Evolutionary conservation across 2,113 vertebrate species (phyloP).

Genomic region (Dolichotis patagonum): DNA sequence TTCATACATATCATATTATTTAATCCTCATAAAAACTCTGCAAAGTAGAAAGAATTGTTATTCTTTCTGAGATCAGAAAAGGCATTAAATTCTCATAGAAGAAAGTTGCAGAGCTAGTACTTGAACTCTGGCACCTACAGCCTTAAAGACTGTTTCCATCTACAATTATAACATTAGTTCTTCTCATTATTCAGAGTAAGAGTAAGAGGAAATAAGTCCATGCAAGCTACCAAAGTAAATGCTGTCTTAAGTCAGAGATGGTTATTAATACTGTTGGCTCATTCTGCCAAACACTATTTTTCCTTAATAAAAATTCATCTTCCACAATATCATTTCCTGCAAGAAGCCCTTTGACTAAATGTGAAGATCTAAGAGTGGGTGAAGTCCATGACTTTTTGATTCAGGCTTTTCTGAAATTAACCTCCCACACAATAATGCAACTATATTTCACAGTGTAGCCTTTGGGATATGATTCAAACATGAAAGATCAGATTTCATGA

Average conservation of each 20-base stretch:
- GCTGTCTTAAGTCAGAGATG: background rate
- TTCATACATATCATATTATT: background rate
- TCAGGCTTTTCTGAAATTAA: background rate
- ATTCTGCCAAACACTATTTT: background rate
- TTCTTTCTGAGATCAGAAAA: conserved; percentile 12
- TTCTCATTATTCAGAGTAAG: background rate
- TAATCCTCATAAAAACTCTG: background rate
- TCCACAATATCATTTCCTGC: background rate
- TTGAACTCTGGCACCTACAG: background rate
- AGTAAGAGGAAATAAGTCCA: background rate
- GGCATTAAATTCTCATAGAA: background rate
- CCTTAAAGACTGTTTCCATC: background rate
- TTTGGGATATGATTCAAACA: background rate
- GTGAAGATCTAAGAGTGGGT: background rate
- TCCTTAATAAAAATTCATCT: conserved; percentile 21
- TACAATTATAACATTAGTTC: background rate
- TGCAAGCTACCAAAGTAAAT: conserved; percentile 11
- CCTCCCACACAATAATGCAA: background rate
- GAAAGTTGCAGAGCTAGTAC: background rate
- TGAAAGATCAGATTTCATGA: background rate
- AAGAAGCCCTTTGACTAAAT: background rate
- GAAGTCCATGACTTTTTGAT: background rate
- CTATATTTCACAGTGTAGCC: background rate
- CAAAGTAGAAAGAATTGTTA: background rate
- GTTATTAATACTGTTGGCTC: background rate